Base-by-base conservation (phyloP, 2,797 vertebrate species). In the Podargus strigoides region DNA sequence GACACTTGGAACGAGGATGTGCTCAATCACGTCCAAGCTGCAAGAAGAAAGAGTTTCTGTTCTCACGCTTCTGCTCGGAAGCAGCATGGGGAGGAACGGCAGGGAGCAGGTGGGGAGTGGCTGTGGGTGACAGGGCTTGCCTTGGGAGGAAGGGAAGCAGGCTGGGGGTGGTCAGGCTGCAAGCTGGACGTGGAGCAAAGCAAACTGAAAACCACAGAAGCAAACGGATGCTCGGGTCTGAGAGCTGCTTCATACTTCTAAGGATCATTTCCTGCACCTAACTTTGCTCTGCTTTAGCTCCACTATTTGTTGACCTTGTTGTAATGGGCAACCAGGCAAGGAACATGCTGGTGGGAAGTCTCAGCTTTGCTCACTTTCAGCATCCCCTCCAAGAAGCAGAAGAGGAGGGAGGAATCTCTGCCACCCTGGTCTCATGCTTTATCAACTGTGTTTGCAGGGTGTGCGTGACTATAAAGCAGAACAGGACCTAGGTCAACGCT, bases 61-160 rank as follows among this genome's bases (percentile, higher is more conserved):
- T 87, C 47, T 30, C 26, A 55, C 5, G 1, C 8, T 46, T 68
- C 27, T 73, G 24, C 46, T 76, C 6, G 1, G 24, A 34, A 42
- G 34, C 41, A 12, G 46, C 11, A 7, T 26, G 1, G 1, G 47
- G 39, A 67, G 37, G 28, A 55, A 28, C 4, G 1, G 3, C 1
- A 5, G 55, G 22, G 12, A 17, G 24, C 0, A 0, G 55, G 42
- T 59, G 42, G 55, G 22, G 12, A 17, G 24, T 0, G 0, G 55
- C 47, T 59, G 42, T 14, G 74, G 34, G 50, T 37, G 26, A 15
- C 1, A 3, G 26, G 18, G 16, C 10, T n/a, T 18, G 44, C 34
- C 23, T 23, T 3, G 22, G 12, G 28, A 56, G 23, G 32, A 12
- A 39, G 37, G 34, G 15, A 17, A 55, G 37, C 28, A 52, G 44